Percentiles rank a stretch among this genome's conserved stretches.
These are phyloP conservation scores for Hoplodrina ambigua DNA, from an alignment of 2,888 invertebrate species.

Conservation along the genomic window DNA sequence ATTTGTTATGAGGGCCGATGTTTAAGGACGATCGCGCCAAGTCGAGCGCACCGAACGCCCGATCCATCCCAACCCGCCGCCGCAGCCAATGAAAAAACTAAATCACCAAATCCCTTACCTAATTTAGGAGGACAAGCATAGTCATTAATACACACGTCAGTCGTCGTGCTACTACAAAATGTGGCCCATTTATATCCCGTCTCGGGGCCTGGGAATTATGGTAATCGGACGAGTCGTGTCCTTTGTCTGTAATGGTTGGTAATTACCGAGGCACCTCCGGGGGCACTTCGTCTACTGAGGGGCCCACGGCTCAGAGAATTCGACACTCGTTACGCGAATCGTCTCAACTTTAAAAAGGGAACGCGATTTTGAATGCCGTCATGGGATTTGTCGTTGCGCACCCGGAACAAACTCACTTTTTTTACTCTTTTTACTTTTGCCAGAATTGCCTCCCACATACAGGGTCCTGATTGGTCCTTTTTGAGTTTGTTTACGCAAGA, in stretches of 20 bases:
- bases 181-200: slow-evolving; percentile 88
- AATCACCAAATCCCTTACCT: slow-evolving; percentile 88
- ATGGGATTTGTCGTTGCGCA: slow-evolving; percentile 81
- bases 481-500: slow-evolving; percentile 72
- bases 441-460: slow-evolving; percentile 72
- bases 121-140: slow-evolving; percentile 90
- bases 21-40: slow-evolving; percentile 66
- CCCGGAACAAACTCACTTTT: slow-evolving; percentile 78
- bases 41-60: slow-evolving; percentile 52
- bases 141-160: slow-evolving; percentile 90
- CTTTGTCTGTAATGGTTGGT: slow-evolving; percentile 90
- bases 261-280: slow-evolving; percentile 89
- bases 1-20: slow-evolving; percentile 67
- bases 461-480: slow-evolving; percentile 57
- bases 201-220: slow-evolving; percentile 89
- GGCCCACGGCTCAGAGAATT: slow-evolving; percentile 85
- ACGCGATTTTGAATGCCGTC: slow-evolving; percentile 87
- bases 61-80: slow-evolving; percentile 70
- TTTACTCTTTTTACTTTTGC: slow-evolving; percentile 73
- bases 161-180: slow-evolving; percentile 89
- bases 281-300: slow-evolving; percentile 84
- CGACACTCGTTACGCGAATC: slow-evolving; percentile 90
- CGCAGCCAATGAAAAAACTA: slow-evolving; percentile 85
- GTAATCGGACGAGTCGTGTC: slow-evolving; percentile 90
- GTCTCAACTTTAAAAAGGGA: slow-evolving; percentile 89